phyloP scores from a whole-genome alignment of 2,888 invertebrate species.

The Aricia artaxerxes region DNA sequence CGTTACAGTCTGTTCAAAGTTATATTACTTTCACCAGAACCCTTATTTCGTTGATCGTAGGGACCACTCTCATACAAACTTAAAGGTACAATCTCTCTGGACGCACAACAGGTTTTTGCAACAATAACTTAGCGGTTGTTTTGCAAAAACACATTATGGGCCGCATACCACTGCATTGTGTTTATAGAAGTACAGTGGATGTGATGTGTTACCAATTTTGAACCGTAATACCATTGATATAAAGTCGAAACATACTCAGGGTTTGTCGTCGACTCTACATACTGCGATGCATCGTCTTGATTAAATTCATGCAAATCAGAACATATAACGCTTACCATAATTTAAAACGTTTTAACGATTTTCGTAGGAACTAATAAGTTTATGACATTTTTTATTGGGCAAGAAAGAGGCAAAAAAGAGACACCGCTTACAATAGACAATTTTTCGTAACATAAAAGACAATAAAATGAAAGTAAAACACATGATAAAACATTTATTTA shows the following conservation, averaged over 20 bases:
- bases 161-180: conserved; percentile 11
- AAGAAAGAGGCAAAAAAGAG: not conserved
- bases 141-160: conserved; percentile 12
- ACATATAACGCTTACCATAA: not conserved
- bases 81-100: not conserved
- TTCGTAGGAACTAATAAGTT: not conserved
- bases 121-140: not conserved
- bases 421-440: too few relatives aligned
- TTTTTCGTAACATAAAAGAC: not conserved
- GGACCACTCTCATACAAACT: not conserved
- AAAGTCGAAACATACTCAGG: not conserved
- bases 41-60: not conserved
- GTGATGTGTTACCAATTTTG: not conserved
- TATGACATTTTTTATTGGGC: not conserved
- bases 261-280: not conserved
- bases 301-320: not conserved
- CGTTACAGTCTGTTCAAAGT: too few relatives aligned
- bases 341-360: not conserved
- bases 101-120: not conserved
- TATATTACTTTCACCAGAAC: not conserved
- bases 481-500: not conserved
- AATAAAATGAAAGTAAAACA: not conserved
- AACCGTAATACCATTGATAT: not conserved
- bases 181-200: not conserved
- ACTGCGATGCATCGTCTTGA: not conserved